These are phyloP conservation scores for Dioctria linearis DNA, from an alignment of 2,888 invertebrate genomes.

Conservation along the genomic window DNA sequence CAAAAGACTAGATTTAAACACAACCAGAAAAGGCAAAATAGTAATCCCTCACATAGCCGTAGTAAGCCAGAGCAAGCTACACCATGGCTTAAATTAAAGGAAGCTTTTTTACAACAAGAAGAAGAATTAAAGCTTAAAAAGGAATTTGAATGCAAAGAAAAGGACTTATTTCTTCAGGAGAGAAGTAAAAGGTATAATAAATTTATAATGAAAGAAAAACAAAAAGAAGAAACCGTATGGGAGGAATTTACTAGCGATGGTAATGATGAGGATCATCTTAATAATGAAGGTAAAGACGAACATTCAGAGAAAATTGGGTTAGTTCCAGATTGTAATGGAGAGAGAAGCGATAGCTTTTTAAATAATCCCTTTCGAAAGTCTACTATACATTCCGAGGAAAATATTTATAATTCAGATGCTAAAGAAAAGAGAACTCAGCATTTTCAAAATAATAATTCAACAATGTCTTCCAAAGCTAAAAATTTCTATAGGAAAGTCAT, in stretches of 20 bases:
- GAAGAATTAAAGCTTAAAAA: conserved; percentile 5
- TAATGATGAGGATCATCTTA: background rate
- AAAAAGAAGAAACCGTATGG: conserved; percentile 64
- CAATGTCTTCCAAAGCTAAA: background rate
- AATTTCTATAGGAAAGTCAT: background rate
- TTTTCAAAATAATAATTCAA: background rate
- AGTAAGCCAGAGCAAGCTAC: background rate
- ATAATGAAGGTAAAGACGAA: no score
- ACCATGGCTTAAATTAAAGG: conserved; percentile 32
- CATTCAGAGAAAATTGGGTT: no score
- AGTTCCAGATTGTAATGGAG: no score
- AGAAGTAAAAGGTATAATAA: conserved; percentile 65
- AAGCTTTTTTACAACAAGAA: conserved; percentile 35
- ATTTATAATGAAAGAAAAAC: conserved; percentile 63
- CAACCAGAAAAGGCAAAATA: no score
- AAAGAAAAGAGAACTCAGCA: conserved; percentile 55
- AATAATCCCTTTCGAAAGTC: no score
- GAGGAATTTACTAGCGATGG: conserved; percentile 62
- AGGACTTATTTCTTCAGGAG: conserved; percentile 60
- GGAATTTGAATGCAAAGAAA: conserved; percentile 55
- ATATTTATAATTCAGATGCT: background rate
- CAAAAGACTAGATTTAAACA: no score
- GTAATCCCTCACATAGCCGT: background rate
- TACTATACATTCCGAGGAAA: no score
- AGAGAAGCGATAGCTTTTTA: no score